phyloP scores from a whole-genome alignment of 37 sponge, comb jelly and placozoan genomes.

The Trichoplax adhaerens region DNA sequence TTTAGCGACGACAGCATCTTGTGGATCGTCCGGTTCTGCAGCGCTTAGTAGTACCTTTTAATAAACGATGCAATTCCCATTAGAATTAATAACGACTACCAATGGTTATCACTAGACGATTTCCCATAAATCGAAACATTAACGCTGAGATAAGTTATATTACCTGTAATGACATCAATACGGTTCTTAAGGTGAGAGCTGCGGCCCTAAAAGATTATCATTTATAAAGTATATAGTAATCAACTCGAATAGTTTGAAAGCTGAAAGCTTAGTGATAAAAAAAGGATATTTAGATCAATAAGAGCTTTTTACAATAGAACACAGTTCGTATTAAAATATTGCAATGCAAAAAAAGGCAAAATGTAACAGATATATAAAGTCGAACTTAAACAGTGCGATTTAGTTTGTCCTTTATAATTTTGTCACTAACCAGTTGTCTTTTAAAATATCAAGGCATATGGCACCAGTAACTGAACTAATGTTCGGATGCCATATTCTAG shows the following conservation, averaged over 20 bases:
- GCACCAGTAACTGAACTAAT: conserved; percentile 98
- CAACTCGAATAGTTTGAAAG: too few species aligned
- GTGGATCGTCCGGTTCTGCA: conserved; percentile 96
- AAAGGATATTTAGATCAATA: too few species aligned
- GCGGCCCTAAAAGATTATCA: conserved; percentile 63
- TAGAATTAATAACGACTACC: background rate
- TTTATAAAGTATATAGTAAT: too few species aligned
- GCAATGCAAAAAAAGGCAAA: too few species aligned
- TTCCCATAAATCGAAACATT: background rate
- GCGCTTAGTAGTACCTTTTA: conserved; percentile 40
- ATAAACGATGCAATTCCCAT: too few species aligned
- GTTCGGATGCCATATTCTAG: conserved; percentile 98
- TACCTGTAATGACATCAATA: conserved; percentile 66
- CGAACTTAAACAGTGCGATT: background rate
- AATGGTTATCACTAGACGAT: background rate
- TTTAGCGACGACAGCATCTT: conserved; percentile 94
- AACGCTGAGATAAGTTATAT: background rate
- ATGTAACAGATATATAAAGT: background rate
- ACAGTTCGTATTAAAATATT: too few species aligned
- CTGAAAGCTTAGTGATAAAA: too few species aligned
- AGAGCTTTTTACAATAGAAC: too few species aligned
- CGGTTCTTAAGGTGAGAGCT: conserved; percentile 91
- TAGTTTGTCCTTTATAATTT: too few species aligned
- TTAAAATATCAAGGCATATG: conserved; percentile 89
- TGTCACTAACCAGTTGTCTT: conserved; percentile 79